Evolutionary conservation across 2,888 invertebrate genomes (phyloP).

Genomic region (Poecilus cupreus): DNA sequence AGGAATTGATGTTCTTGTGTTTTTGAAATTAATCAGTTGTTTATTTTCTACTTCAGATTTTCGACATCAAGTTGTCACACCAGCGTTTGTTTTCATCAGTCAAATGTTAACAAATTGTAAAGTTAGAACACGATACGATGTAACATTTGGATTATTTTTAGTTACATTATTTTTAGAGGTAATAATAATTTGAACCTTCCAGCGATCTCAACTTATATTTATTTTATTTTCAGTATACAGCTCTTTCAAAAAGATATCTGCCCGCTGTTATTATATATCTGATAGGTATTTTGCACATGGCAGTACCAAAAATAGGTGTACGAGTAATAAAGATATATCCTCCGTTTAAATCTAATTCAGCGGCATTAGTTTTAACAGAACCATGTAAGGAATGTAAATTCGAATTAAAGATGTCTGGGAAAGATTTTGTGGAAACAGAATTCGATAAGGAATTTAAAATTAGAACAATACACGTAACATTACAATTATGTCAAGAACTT

Average conservation of each 20-base stretch:
- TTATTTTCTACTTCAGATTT: conserved; percentile 94
- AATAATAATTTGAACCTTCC: conserved; percentile 63
- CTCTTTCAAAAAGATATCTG: conserved; percentile 85
- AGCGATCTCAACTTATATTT: conserved; percentile 36
- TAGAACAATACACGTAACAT: conserved; percentile 75
- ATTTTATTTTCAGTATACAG: conserved; percentile 84
- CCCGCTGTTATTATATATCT: conserved; percentile 89
- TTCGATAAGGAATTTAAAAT: conserved; percentile 81
- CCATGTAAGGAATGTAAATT: conserved; percentile 71
- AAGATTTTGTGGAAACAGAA: conserved; percentile 75
- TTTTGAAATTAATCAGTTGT: conserved; percentile 87
- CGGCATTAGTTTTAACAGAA: conserved; percentile 75
- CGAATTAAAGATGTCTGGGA: conserved; percentile 74
- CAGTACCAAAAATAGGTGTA: conserved; percentile 78
- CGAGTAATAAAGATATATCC: conserved; percentile 79
- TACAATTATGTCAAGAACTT: conserved; percentile 78
- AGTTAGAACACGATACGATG: conserved; percentile 79
- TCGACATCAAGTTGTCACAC: conserved; percentile 91
- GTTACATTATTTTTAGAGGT: conserved; percentile 84
- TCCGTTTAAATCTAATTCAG: conserved; percentile 78
- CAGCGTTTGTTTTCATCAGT: conserved; percentile 87
- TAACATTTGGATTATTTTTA: conserved; percentile 86
- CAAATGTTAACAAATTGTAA: conserved; percentile 83
- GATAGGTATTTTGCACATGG: conserved; percentile 83
- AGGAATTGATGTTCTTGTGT: conserved; percentile 81